Evolutionary conservation across 1,140 invertebrate species (phyloP), one percentile per base, ranked within the genome.

Genomic region (Heliconius nattereri): DNA sequence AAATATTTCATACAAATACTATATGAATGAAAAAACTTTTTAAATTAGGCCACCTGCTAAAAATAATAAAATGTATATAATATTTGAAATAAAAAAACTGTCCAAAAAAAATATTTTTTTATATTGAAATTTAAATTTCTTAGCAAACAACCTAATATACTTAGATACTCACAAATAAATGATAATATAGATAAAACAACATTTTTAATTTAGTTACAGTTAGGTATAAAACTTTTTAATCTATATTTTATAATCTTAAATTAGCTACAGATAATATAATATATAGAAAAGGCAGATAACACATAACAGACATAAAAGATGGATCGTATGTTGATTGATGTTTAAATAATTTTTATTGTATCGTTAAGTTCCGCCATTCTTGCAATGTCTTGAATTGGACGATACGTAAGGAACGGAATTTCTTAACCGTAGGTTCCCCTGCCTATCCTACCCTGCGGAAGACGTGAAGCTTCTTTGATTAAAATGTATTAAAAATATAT

Each of bases 141-240:
- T 54, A 54, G 20, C 52, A 54, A 54, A 54, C 52, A 54, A 54
- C 52, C 5, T 54, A n/a, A 19, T n/a, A 20, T n/a, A 54, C 20
- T 54, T 54, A 54, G 52, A 54, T 54, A 54, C 52, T 54, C 52
- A 19, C 52, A 60, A 60, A 60, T 26, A 60, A 54, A 60, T 5
- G 8, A 60, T 13, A 45, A 45, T 45, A 45, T 60, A 60, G n/a
- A 3, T 26, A 60, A 60, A 29, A 26, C 13, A 66, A 13, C 8
- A 29, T 66, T 73, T 40, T 45, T 19, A n/a, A 40, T 72, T n/a
- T 45, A 40, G 45, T 73, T 37, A 73, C 23, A 37, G 29, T 73
- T 73, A 37, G 32, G 37, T 72, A 72, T 37, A 35, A 72, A 72
- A 72, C 71, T 72, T 73, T 45, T 72, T 73, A 73, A 73, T 66